Conservation (phyloP, 2,888 invertebrate species). For the Zhuqinia jingwanae region DNA sequence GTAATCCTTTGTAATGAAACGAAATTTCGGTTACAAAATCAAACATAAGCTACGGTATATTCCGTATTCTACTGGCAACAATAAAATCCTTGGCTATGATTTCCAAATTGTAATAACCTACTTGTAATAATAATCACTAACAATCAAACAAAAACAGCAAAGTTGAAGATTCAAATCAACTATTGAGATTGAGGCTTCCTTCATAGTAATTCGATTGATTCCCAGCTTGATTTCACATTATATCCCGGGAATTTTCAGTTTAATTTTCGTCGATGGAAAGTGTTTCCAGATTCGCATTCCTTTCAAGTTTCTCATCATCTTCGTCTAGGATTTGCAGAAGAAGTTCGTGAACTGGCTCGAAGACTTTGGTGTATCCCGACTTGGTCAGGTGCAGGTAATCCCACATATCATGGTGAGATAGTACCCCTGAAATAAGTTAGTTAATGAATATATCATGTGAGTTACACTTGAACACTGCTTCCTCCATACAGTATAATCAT, state of each 20-base stretch:
- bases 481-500: too few relatives aligned
- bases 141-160: not conserved
- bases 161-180: too few relatives aligned
- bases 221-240: too few relatives aligned
- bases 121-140: not conserved
- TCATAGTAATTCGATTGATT: too few relatives aligned
- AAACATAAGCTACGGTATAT: too few relatives aligned
- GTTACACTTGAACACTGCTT: too few relatives aligned
- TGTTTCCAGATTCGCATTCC: slow-evolving; percentile 53
- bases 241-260: not conserved
- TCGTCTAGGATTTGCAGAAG: slow-evolving; percentile 89
- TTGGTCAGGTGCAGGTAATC: slow-evolving; percentile 94
- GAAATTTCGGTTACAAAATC: too few relatives aligned
- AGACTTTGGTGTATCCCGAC: slow-evolving; percentile 92
- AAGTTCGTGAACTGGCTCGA: slow-evolving; percentile 91
- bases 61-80: too few relatives aligned
- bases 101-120: not conserved
- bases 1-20: too few relatives aligned
- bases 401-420: slow-evolving; percentile 95
- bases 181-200: too few relatives aligned
- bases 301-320: slow-evolving; percentile 80
- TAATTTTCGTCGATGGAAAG: slow-evolving; percentile 58
- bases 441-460: not conserved
- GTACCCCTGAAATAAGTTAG: slow-evolving; percentile 83
- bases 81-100: too few relatives aligned